Base-by-base conservation (phyloP, 2,113 vertebrate species). In the Sakesphorus luctuosus region DNA sequence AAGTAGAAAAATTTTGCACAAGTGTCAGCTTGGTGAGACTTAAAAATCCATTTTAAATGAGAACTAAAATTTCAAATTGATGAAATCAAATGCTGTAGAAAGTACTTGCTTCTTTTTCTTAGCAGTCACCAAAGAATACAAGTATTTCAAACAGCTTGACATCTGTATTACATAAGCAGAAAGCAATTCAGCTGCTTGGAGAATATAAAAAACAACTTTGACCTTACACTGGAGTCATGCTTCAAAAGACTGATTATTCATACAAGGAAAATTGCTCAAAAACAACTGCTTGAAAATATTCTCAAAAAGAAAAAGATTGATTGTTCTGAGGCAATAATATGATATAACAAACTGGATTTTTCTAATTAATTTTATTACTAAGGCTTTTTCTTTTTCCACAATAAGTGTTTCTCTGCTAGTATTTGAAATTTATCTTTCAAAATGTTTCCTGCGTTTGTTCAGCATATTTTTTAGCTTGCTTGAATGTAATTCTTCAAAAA, bases 121-220 rank as follows among this genome's bases (percentile, higher is more conserved):
- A 92, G 59, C 91, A 96, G 69, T 90, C 93, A 96, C 73, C 87
- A 55, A 93, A 94, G 71, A 71, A 65, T 58, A 77, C 43, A 96
- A 97, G 66, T 89, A 93, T 97, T 95, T 96, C 93, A 94, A 87
- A 63, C 93, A 94, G 93, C 87, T 93, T 95, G 95, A 97, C 96
- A 97, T 97, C 92, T 97, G 92, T 96, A 96, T 97, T 96, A 96
- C 97, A 97, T 97, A 97, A 97, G 92, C 93, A 94, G 84, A 94
- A 67, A 96, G 94, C 69, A 96, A 96, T 97, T 95, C 96, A 96
- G 72, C 92, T 96, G 94, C 95, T 95, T 94, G 72, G 67, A 94
- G 96, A 95, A 92, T 33, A 96, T 77, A 96, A 96, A 96, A 97
- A 97, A 96, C 95, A 97, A 96, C 94, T 95, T 90, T 97, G 97